Base-by-base conservation (phyloP, 2,888 invertebrate genomes). In the Noctua fimbriata region DNA sequence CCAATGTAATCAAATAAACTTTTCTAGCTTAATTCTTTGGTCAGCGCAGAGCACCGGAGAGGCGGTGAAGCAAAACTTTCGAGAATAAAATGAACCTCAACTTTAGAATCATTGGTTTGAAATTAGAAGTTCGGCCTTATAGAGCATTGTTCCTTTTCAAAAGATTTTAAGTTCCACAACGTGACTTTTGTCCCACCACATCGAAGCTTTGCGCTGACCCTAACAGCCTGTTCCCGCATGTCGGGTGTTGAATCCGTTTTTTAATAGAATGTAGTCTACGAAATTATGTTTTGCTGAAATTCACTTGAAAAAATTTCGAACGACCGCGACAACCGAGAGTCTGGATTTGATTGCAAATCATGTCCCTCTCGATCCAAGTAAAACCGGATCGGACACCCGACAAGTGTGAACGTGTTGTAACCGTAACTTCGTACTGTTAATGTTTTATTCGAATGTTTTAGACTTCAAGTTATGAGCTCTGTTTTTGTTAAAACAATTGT, bases 391-490 rank as follows among this genome's bases (percentile, higher is more conserved):
- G 41, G n/a, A 55, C 44, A 36, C 4, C 41, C 16, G 60, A 52
- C n/a, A 52, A 14, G 12, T 78, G 63, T 28, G 5, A 70, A n/a
- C 12, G 1, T 16, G 9, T 24, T 2, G 4, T 49, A 21, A 58
- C 58, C 44, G 47, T 73, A 41, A 66, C 60, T 70, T 67, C 18
- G 6, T 63, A 69, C n/a, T 76, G 47, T 75, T 81, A 65, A 55
- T 81, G 9, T 83, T 82, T 76, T 36, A 44, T 69, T 72, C 21
- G 16, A 74, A 55, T 58, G 24, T 81, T 73, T 66, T 32, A 14
- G 60, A 71, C 55, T 69, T 65, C 55, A 41, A 66, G 32, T 70
- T 77, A 36, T 60, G n/a, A 67, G 44, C 66, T 65, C 32, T 83
- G 60, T 60, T 60, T 63, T 32, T 18, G 9, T 18, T 32, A 9